These are phyloP conservation scores for Canis aureus DNA, from an alignment of 2,113 vertebrate species.

Conservation along the genomic window DNA sequence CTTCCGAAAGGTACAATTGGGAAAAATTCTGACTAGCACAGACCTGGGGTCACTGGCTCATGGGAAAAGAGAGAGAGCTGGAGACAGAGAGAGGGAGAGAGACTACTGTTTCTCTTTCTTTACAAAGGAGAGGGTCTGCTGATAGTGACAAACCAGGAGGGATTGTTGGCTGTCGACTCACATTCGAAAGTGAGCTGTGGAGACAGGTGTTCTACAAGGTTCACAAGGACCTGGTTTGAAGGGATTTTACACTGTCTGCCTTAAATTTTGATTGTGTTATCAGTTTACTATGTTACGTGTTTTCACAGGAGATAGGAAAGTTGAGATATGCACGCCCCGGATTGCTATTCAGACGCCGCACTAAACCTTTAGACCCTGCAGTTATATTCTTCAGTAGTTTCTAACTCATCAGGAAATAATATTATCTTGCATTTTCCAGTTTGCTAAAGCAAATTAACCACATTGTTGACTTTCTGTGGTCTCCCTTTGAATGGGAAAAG, in stretches of 20 bases:
- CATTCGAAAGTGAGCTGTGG: slow-evolving; percentile 22
- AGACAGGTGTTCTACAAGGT: background rate
- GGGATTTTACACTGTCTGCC: slow-evolving; percentile 22
- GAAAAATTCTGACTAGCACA: background rate
- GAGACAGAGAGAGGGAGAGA: background rate
- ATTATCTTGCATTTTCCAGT: slow-evolving; percentile 84
- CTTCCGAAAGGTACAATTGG: background rate
- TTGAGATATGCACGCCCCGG: background rate
- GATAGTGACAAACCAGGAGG: background rate
- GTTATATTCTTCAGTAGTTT: slow-evolving; percentile 80
- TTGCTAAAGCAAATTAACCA: slow-evolving; percentile 87
- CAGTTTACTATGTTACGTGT: slow-evolving; percentile 14
- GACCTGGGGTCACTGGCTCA: background rate
- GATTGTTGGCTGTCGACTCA: background rate
- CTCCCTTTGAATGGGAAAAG: slow-evolving; percentile 82
- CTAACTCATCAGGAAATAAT: slow-evolving; percentile 83
- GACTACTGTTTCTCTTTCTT: background rate
- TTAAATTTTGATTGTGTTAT: slow-evolving; percentile 50
- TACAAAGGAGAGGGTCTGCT: background rate
- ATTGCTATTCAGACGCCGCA: slow-evolving; percentile 42
- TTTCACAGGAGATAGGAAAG: slow-evolving; percentile 15
- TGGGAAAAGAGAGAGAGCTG: background rate
- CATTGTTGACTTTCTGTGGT: slow-evolving; percentile 86
- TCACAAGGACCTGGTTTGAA: background rate
- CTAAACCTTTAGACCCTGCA: slow-evolving; percentile 73